phyloP scores from a whole-genome alignment of 2,113 vertebrate genomes.

The Lagopus muta region DNA sequence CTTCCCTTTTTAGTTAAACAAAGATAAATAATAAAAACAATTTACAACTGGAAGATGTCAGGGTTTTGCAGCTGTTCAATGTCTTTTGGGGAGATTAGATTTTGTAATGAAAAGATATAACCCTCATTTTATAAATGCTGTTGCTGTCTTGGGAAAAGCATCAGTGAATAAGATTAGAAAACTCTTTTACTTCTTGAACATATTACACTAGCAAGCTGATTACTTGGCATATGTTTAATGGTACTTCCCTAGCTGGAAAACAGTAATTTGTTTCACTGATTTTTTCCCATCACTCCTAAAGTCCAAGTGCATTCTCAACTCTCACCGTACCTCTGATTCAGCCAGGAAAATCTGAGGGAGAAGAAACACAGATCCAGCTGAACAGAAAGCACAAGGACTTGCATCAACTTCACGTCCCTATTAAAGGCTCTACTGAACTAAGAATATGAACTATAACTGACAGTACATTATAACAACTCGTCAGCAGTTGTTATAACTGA shows the following conservation, averaged over 20 bases:
- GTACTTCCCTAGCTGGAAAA: slow-evolving; percentile 74
- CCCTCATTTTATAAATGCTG: slow-evolving; percentile 84
- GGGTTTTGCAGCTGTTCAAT: slow-evolving; percentile 78
- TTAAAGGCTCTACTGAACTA: not conserved
- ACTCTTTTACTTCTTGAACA: slow-evolving; percentile 76
- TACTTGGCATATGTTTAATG: slow-evolving; percentile 80
- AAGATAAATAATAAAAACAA: slow-evolving; percentile 84
- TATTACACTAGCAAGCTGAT: slow-evolving; percentile 73
- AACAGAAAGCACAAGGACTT: not conserved
- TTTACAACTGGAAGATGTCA: slow-evolving; percentile 76
- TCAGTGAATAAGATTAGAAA: slow-evolving; percentile 76
- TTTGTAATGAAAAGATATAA: slow-evolving; percentile 84
- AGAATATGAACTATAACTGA: not conserved
- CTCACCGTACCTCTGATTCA: slow-evolving; percentile 12
- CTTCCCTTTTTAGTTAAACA: slow-evolving; percentile 81
- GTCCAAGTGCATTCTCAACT: slow-evolving; percentile 62
- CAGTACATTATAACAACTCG: not conserved
- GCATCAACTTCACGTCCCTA: not conserved
- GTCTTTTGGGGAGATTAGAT: slow-evolving; percentile 84
- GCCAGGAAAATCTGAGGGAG: slow-evolving; percentile 8
- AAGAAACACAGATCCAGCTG: not conserved
- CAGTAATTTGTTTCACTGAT: slow-evolving; percentile 77
- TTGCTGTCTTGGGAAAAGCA: slow-evolving; percentile 81
- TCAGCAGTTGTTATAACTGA: not conserved
- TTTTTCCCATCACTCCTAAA: slow-evolving; percentile 69